Conservation (phyloP, 2,797 vertebrate genomes). For the Takifugu ocellatus region DNA sequence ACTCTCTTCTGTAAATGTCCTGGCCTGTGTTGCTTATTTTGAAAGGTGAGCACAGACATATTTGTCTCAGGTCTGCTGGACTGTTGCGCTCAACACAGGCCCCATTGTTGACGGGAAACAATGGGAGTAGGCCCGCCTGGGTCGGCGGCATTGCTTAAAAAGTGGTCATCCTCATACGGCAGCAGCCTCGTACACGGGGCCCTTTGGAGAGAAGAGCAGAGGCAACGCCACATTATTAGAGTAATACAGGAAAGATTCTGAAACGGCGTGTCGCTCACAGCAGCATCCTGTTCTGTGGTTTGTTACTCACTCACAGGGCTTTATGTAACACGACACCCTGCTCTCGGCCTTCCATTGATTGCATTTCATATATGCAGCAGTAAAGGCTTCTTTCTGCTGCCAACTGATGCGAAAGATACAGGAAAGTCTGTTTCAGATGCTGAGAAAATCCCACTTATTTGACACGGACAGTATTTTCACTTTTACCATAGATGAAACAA, state of each 20-base stretch:
- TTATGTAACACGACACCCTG: constrained; percentile 48
- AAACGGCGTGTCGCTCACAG: not conserved
- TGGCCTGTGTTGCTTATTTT: too few species aligned
- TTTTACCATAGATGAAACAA: too few species aligned
- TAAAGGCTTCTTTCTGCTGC: not conserved
- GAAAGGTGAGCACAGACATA: constrained; percentile 21
- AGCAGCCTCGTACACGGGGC: constrained; percentile 11
- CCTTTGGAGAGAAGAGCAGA: constrained; percentile 1
- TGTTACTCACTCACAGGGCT: constrained; percentile 26
- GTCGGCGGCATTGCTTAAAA: constrained; percentile 45
- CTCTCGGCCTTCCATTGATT: constrained; percentile 37
- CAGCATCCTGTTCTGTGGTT: constrained; percentile 32
- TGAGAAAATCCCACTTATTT: too few species aligned
- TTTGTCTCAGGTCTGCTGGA: constrained; percentile 30
- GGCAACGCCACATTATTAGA: too few species aligned
- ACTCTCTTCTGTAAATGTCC: too few species aligned
- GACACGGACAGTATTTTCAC: too few species aligned
- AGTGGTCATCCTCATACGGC: not conserved
- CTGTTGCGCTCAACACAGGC: constrained; percentile 51
- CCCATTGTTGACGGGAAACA: constrained; percentile 62
- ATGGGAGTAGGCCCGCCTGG: constrained; percentile 39
- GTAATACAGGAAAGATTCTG: not conserved
- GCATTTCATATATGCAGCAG: constrained; percentile 44
- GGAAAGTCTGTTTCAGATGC: constrained; percentile 7
- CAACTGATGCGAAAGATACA: constrained; percentile 15